These are phyloP conservation scores for Hydropotes inermis DNA, from an alignment of 2,113 vertebrate genomes.

Conservation along the genomic window DNA sequence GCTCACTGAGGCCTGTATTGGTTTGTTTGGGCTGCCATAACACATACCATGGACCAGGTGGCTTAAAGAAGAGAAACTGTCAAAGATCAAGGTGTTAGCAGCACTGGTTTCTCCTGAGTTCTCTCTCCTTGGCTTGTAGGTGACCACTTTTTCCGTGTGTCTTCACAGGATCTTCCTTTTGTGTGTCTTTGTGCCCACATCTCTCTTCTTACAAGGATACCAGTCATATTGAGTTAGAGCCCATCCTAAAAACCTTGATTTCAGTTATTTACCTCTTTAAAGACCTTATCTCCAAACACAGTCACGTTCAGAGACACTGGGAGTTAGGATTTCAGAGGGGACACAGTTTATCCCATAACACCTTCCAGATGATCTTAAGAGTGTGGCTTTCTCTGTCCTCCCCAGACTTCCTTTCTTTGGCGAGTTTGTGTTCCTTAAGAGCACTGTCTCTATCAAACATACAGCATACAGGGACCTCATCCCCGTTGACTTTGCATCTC, in stretches of 20 bases:
- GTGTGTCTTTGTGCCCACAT: neutral
- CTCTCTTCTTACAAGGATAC: neutral
- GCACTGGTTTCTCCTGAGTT: neutral
- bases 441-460: neutral
- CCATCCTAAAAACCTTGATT: neutral
- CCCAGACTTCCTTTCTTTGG: neutral
- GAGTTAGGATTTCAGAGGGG: neutral
- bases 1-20: neutral
- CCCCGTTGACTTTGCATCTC: neutral
- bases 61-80: neutral
- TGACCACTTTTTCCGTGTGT: neutral
- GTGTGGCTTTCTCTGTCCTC: neutral
- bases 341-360: neutral
- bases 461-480: accelerated
- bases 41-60: accelerated
- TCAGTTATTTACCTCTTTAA: neutral
- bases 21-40: neutral
- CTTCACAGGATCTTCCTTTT: neutral
- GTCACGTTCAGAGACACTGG: neutral
- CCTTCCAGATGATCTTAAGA: neutral
- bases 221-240: neutral
- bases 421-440: neutral
- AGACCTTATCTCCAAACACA: neutral
- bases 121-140: neutral
- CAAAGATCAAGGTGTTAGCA: neutral